Conservation (phyloP, 2,888 invertebrate species). For the Aleiodes leptofemur region DNA sequence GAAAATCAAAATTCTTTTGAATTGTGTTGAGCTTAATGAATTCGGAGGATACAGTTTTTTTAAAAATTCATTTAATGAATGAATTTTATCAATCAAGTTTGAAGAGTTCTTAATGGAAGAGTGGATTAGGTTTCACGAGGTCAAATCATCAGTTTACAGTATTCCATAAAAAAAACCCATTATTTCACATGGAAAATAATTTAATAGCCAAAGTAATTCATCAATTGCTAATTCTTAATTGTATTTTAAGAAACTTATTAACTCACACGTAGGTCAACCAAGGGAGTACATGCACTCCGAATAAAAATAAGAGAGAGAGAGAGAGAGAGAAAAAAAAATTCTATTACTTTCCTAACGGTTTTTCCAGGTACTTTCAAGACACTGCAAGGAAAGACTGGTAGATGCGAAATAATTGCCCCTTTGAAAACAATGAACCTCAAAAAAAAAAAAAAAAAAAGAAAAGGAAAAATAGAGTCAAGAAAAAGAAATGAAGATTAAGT, state of each 20-base stretch:
- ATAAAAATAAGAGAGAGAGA: not conserved
- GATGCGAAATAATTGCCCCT: conserved; percentile 34
- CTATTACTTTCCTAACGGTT: conserved; percentile 60
- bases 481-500: conserved; percentile 18
- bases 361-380: conserved; percentile 24
- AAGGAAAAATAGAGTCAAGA: not conserved
- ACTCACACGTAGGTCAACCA: conserved; percentile 26
- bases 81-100: no score
- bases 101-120: no score
- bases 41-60: no score
- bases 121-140: no score
- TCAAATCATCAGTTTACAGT: no score
- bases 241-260: conserved; percentile 58
- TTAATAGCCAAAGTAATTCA: no score
- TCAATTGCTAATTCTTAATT: conserved; percentile 31
- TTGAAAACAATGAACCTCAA: conserved; percentile 19
- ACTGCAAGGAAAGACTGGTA: not conserved
- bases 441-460: conserved; percentile 28
- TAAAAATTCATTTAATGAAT: not conserved
- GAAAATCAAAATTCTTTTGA: no score
- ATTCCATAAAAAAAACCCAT: no score
- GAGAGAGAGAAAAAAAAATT: not conserved
- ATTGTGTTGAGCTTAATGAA: not conserved
- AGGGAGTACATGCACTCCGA: not conserved
- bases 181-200: no score